Evolutionary conservation across 64 coral and sea anemone species (phyloP).

Genomic region (Montipora foliosa): DNA sequence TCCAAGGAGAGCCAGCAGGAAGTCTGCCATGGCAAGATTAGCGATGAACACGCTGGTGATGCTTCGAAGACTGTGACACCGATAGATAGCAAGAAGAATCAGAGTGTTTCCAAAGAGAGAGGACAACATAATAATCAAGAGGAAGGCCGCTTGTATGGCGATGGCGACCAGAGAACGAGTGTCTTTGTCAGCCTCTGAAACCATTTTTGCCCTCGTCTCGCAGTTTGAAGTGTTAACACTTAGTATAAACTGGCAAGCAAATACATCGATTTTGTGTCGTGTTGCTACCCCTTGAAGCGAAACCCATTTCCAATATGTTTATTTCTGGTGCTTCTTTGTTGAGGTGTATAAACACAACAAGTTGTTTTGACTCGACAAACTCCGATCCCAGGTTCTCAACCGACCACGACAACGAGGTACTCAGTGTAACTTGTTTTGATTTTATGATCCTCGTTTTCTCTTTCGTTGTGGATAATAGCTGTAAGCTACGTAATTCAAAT

Average conservation of each 20-base stretch:
- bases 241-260: neutral
- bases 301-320: neutral
- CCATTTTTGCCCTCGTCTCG: neutral
- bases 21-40: constrained; percentile 84
- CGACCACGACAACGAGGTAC: neutral
- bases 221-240: neutral
- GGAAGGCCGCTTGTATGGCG: constrained; percentile 70
- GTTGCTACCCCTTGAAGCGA: neutral
- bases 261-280: neutral
- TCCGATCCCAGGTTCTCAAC: neutral
- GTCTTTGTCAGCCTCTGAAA: neutral
- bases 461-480: neutral
- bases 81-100: constrained; percentile 81
- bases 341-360: neutral
- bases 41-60: constrained; percentile 86
- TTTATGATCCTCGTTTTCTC: neutral
- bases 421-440: neutral
- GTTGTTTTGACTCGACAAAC: neutral
- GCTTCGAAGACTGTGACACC: constrained; percentile 65
- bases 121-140: constrained; percentile 77
- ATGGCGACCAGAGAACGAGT: constrained; percentile 7
- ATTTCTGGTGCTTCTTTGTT: neutral
- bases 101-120: constrained; percentile 85
- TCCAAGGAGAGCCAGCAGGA: constrained; percentile 74
- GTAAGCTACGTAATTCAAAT: neutral